phyloP scores from a whole-genome alignment of 2,113 vertebrate species.

The Taurulus bubalis region DNA sequence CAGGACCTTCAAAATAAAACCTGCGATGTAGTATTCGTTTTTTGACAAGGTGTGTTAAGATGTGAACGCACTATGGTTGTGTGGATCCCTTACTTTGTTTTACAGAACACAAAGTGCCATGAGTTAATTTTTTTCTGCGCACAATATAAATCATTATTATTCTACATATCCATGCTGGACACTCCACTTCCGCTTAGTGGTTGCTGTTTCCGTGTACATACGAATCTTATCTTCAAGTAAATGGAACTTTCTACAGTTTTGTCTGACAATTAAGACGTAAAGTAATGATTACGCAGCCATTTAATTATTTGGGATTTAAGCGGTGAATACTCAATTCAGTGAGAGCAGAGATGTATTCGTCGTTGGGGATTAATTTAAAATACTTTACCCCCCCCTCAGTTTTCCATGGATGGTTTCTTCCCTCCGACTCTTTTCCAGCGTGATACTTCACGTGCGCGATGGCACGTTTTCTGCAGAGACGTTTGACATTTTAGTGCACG shows the following conservation, averaged over 20 bases:
- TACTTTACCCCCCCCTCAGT: not conserved
- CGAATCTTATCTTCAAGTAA: not conserved
- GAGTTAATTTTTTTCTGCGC: not conserved
- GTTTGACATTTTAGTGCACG: not conserved
- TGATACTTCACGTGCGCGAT: conserved; percentile 17
- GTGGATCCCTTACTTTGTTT: not conserved
- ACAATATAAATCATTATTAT: not conserved
- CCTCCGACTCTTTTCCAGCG: not conserved
- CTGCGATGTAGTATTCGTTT: not conserved
- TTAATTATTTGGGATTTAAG: not conserved
- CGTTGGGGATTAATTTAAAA: not conserved
- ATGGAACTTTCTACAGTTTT: not conserved
- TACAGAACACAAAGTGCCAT: not conserved
- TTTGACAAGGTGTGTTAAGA: not conserved
- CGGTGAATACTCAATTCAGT: not conserved
- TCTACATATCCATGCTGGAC: not conserved
- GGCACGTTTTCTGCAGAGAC: not conserved
- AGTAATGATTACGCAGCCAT: not conserved
- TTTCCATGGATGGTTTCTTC: conserved; percentile 5
- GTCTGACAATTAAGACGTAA: not conserved
- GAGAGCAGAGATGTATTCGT: not conserved
- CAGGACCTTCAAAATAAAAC: conserved; percentile 20
- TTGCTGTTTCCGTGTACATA: not conserved
- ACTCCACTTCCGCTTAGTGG: not conserved
- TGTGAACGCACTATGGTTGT: not conserved